Evolutionary conservation across 2,113 vertebrate species (phyloP).

Genomic region (Camelus dromedarius): DNA sequence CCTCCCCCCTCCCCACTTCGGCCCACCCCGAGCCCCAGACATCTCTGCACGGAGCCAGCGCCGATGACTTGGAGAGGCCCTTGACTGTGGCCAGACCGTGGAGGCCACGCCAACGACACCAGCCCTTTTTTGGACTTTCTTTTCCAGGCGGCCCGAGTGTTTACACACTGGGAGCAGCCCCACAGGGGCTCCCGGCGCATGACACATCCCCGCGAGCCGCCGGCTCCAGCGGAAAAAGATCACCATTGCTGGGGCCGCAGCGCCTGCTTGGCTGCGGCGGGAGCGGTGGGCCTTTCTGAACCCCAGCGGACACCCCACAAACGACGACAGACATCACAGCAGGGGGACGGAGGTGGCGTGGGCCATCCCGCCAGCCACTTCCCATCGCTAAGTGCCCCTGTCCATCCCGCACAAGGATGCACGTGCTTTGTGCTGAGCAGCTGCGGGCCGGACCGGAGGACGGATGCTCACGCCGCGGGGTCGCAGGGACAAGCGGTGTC

Average conservation of each 20-base stretch:
- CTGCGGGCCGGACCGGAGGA: neutral
- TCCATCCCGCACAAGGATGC: too few relatives aligned
- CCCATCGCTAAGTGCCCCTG: too few relatives aligned
- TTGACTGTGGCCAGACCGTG: constrained; percentile 55
- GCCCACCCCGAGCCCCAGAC: neutral
- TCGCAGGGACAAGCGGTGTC: neutral
- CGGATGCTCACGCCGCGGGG: neutral
- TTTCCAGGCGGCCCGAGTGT: neutral
- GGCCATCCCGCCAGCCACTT: neutral
- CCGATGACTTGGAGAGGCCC: neutral
- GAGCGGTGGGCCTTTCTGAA: constrained; percentile 33
- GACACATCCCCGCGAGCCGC: constrained; percentile 15
- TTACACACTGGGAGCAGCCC: constrained; percentile 43
- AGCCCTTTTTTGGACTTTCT: constrained; percentile 68
- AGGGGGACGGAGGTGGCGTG: neutral
- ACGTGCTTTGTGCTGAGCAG: neutral
- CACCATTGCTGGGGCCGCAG: constrained; percentile 54
- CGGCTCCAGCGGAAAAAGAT: neutral
- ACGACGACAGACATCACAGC: constrained; percentile 51
- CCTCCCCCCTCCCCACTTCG: neutral
- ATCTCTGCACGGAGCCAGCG: neutral
- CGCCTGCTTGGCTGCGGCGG: neutral
- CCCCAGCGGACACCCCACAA: constrained; percentile 62
- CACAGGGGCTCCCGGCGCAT: neutral
- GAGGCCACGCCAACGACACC: constrained; percentile 31